These are phyloP conservation scores for Amphipoea oculea DNA, from an alignment of 2,888 invertebrate species.

Conservation along the genomic window DNA sequence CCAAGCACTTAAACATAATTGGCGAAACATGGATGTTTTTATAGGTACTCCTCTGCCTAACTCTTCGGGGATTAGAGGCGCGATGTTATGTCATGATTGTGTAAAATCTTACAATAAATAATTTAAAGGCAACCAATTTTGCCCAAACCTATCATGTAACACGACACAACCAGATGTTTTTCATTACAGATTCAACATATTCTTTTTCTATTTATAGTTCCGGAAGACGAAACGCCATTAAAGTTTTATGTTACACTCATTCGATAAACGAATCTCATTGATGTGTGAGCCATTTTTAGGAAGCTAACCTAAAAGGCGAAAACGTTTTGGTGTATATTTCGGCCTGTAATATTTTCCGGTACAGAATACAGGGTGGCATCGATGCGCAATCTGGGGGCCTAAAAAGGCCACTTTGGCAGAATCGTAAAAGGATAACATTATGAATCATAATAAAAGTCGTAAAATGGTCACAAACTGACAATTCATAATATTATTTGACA, in stretches of 20 bases:
- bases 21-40: no score
- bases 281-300: not conserved
- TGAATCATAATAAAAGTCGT: no score
- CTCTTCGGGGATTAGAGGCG: no score
- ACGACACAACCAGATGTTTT: conserved; percentile 28
- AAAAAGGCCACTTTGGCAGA: no score
- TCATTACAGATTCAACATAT: conserved; percentile 23
- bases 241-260: conserved; percentile 40
- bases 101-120: not conserved
- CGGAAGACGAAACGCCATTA: conserved; percentile 25
- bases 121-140: not conserved
- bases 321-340: conserved; percentile 4
- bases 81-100: no score
- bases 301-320: not conserved
- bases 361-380: no score
- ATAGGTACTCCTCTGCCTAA: no score
- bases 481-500: no score
- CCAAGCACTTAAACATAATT: no score
- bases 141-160: not conserved
- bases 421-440: no score
- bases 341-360: not conserved
- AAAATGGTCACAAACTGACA: no score
- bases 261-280: conserved; percentile 17
- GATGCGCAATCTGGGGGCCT: no score
- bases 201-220: conserved; percentile 39